Evolutionary conservation across 2,888 invertebrate species (phyloP).

Genomic region (Pandemis corylana): DNA sequence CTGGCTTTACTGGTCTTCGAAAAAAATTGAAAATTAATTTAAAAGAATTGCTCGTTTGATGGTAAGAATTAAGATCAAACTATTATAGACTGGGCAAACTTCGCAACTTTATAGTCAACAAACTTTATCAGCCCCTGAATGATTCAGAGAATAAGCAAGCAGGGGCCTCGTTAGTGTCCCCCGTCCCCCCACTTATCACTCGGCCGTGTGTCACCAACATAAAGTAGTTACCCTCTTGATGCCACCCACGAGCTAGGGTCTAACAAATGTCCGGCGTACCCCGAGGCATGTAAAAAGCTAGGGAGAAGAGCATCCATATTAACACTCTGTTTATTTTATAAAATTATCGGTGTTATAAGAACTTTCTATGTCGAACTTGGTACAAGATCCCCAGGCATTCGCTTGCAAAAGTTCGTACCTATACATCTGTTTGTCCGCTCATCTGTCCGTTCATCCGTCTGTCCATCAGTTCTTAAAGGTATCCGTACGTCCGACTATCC

Average conservation of each 20-base stretch:
- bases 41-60: too few relatives aligned
- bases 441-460: too few relatives aligned
- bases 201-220: slow-evolving; percentile 17
- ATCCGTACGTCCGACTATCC: too few relatives aligned
- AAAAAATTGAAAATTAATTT: too few relatives aligned
- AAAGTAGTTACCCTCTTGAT: slow-evolving; percentile 14
- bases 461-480: too few relatives aligned
- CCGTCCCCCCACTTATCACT: slow-evolving; percentile 13
- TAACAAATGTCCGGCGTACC: background rate
- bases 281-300: background rate
- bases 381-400: too few relatives aligned
- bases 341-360: background rate
- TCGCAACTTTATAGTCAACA: background rate
- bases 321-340: background rate
- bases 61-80: too few relatives aligned
- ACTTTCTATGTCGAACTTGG: too few relatives aligned
- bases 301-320: background rate
- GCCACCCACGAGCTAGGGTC: background rate
- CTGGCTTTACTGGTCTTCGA: too few relatives aligned
- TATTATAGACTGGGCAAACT: background rate
- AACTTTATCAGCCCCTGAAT: background rate
- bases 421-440: too few relatives aligned
- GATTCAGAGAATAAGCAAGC: slow-evolving; percentile 10
- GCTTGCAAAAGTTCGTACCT: too few relatives aligned
- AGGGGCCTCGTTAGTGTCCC: slow-evolving; percentile 6